These are phyloP conservation scores for Plutomurus gul DNA, from an alignment of 1,140 invertebrate species.

Conservation along the genomic window DNA sequence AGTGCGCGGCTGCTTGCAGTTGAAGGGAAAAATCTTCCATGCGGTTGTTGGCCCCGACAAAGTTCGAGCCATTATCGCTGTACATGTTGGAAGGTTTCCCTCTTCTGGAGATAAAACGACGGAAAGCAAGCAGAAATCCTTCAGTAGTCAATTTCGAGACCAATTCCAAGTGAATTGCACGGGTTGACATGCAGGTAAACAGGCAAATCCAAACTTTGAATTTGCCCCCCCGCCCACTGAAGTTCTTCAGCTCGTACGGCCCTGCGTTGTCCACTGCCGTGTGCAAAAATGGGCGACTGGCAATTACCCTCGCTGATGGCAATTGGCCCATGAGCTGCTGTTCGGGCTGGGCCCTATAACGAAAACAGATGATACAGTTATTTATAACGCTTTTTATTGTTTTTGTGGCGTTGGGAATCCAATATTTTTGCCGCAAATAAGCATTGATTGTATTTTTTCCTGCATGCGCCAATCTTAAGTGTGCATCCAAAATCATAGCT, in stretches of 20 bases:
- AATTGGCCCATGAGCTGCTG: not conserved
- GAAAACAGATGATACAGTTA: not conserved
- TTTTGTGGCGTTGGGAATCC: not conserved
- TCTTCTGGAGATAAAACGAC: constrained; percentile 52
- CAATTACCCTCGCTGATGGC: not conserved
- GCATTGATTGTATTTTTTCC: not conserved
- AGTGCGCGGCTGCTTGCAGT: not conserved
- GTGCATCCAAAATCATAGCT: not conserved
- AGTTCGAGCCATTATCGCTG: constrained; percentile 54
- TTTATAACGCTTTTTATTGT: not conserved
- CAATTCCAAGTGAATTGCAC: constrained; percentile 55
- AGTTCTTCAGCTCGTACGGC: not conserved
- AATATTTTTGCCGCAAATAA: not conserved
- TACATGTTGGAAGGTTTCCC: constrained; percentile 44
- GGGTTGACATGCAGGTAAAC: constrained; percentile 48
- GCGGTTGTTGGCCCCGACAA: constrained; percentile 32
- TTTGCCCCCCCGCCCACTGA: not conserved
- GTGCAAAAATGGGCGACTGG: not conserved
- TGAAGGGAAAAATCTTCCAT: not conserved
- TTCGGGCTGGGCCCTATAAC: not conserved
- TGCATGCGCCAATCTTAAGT: not conserved
- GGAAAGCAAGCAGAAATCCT: constrained; percentile 49
- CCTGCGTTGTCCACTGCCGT: constrained; percentile 30
- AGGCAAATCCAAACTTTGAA: constrained; percentile 24
- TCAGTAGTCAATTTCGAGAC: constrained; percentile 41